A percentile compares a stretch with the other conserved stretches of the same genome.
These are phyloP conservation scores for Bhutanitis thaidina DNA, from an alignment of 2,888 invertebrate genomes.

Conservation along the genomic window DNA sequence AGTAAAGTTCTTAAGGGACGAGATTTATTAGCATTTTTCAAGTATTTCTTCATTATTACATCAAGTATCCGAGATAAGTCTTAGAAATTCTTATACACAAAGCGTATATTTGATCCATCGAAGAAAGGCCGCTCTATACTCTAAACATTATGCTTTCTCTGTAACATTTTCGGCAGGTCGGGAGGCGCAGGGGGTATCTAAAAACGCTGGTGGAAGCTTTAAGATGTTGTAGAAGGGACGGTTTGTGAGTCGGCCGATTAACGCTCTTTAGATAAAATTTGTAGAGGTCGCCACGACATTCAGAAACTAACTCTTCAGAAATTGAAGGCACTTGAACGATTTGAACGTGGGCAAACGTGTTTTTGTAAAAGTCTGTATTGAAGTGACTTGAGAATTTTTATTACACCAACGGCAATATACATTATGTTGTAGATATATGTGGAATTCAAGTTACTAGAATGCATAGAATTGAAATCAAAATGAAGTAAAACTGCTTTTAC, in stretches of 20 bases:
- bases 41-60: constrained; percentile 55
- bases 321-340: constrained; percentile 51
- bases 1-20: constrained; percentile 8
- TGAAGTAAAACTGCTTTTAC: too few species aligned
- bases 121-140: constrained; percentile 48
- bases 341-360: constrained; percentile 51
- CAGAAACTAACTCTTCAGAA: constrained; percentile 42
- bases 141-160: constrained; percentile 45
- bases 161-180: constrained; percentile 41
- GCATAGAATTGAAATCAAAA: too few species aligned
- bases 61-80: constrained; percentile 62
- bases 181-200: constrained; percentile 45
- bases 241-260: constrained; percentile 68
- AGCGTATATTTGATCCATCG: constrained; percentile 57
- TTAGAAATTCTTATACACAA: constrained; percentile 53
- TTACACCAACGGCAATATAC: too few species aligned
- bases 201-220: constrained; percentile 49
- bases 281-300: constrained; percentile 64
- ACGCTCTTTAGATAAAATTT: constrained; percentile 74
- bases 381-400: background rate
- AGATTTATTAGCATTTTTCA: constrained; percentile 32
- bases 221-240: constrained; percentile 56
- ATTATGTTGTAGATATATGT: too few species aligned
- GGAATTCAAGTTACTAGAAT: too few species aligned
- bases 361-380: constrained; percentile 16